Evolutionary conservation across 1,140 invertebrate species (phyloP).

Genomic region (Trichonephila inaurata): DNA sequence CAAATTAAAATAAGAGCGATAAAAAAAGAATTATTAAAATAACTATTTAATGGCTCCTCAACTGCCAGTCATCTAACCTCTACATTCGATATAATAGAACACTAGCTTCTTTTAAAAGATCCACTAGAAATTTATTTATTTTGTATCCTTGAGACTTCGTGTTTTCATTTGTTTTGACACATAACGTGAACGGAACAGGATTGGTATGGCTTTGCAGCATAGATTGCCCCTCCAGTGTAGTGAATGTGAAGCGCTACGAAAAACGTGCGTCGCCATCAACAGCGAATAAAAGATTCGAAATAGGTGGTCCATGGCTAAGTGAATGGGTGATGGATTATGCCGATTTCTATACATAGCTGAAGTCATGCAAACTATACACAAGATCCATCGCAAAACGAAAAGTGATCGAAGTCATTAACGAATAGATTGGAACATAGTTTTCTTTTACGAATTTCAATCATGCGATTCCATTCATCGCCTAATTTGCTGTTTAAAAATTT

Average conservation of each 20-base stretch:
- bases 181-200: background rate
- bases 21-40: too few species aligned
- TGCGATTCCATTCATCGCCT: background rate
- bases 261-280: too few species aligned
- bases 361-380: background rate
- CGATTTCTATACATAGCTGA: background rate
- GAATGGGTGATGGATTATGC: background rate
- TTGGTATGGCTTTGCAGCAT: background rate
- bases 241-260: too few species aligned
- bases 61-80: too few species aligned
- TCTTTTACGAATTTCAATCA: background rate
- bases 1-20: too few species aligned
- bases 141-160: background rate
- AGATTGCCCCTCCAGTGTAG: background rate
- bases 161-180: slow-evolving; percentile 1
- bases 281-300: background rate
- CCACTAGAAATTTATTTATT: background rate
- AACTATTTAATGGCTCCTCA: too few species aligned
- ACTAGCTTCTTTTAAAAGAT: background rate
- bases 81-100: background rate
- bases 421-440: background rate
- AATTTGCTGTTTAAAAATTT: background rate
- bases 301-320: background rate
- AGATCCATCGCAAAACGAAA: background rate
- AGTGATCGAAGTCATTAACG: background rate